Evolutionary conservation across 2,113 vertebrate species (phyloP).

Genomic region (Mungos mungo): DNA sequence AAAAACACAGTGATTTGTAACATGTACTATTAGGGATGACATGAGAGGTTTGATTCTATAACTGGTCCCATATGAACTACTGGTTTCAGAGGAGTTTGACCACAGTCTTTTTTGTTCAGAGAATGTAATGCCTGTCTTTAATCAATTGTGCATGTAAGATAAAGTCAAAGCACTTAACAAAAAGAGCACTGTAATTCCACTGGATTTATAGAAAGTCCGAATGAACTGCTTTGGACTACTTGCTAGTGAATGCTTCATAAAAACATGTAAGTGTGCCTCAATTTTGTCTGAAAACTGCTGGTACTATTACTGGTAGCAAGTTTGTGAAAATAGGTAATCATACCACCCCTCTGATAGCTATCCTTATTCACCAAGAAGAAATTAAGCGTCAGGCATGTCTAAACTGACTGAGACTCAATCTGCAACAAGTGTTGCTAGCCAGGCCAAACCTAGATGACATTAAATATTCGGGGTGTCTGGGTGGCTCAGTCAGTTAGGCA

Average conservation of each 20-base stretch:
- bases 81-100: not conserved
- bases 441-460: not conserved
- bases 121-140: not conserved
- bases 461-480: not conserved
- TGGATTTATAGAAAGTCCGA: not conserved
- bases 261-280: not conserved
- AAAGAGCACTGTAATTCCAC: not conserved
- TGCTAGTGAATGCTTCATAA: not conserved
- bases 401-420: not conserved
- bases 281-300: not conserved
- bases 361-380: not conserved
- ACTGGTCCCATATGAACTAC: not conserved
- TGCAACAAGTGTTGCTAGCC: not conserved
- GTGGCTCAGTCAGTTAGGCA: too few species aligned
- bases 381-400: not conserved
- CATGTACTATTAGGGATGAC: not conserved
- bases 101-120: not conserved
- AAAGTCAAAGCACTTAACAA: not conserved
- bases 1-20: not conserved
- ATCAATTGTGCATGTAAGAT: not conserved
- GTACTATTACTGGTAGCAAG: not conserved
- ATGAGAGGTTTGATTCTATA: not conserved
- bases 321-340: not conserved
- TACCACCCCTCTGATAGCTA: not conserved
- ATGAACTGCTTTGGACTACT: not conserved